phyloP scores from a whole-genome alignment of 2,888 invertebrate species.

The Leptopilina drosophilae region DNA sequence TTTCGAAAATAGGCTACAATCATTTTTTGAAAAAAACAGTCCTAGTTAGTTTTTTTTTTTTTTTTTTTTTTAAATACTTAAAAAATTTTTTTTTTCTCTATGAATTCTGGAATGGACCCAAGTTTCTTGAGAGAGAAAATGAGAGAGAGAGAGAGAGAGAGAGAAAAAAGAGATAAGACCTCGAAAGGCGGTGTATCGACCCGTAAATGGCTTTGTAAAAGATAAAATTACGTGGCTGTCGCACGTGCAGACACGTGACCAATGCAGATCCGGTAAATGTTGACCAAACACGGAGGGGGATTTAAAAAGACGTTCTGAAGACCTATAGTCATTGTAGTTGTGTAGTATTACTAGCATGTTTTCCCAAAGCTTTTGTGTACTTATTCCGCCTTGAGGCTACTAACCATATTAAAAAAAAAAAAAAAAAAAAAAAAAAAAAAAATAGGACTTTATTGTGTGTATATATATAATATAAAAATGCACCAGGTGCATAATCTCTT shows the following conservation, averaged over 20 bases:
- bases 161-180: conserved; percentile 33
- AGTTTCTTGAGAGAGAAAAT: conserved; percentile 9
- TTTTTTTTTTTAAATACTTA: background rate
- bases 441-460: background rate
- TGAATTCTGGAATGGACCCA: conserved; percentile 32
- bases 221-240: conserved; percentile 33
- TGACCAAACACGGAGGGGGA: conserved; percentile 20
- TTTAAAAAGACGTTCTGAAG: conserved; percentile 11
- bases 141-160: too few relatives aligned
- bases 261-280: conserved; percentile 32
- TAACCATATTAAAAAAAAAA: background rate
- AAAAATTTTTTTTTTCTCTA: background rate
- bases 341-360: background rate
- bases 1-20: too few relatives aligned
- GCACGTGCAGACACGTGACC: conserved; percentile 35
- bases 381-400: background rate
- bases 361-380: conserved; percentile 17
- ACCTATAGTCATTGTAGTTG: background rate
- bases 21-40: too few relatives aligned
- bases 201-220: conserved; percentile 33
- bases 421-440: background rate
- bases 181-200: conserved; percentile 30
- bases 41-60: background rate
- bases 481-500: conserved; percentile 28
- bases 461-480: background rate